Conservation (phyloP, 2,888 invertebrate genomes). For the Parnassius apollo region DNA sequence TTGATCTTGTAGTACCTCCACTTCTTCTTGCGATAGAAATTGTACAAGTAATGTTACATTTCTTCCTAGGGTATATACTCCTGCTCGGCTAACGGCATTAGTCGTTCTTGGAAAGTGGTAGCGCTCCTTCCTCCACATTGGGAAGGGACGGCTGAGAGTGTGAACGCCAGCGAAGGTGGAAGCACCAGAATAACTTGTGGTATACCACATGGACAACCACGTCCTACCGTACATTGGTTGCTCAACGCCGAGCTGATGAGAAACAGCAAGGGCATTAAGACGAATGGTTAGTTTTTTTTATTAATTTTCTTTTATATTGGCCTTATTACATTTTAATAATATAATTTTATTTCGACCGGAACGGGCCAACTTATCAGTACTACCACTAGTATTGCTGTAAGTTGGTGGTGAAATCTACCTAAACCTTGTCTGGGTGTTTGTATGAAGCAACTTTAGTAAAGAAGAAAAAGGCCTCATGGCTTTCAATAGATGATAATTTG, state of each 20-base stretch:
- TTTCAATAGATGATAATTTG: too few relatives aligned
- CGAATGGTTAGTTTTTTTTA: slow-evolving; percentile 49
- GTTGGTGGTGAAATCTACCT: too few relatives aligned
- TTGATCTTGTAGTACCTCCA: too few relatives aligned
- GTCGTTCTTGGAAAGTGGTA: slow-evolving; percentile 68
- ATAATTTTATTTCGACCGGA: too few relatives aligned
- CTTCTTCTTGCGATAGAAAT: too few relatives aligned
- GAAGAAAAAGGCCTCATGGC: too few relatives aligned
- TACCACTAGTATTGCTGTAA: too few relatives aligned
- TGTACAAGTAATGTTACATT: neutral
- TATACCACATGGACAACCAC: slow-evolving; percentile 85
- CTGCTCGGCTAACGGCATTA: slow-evolving; percentile 85
- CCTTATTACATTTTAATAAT: too few relatives aligned
- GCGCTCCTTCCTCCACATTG: slow-evolving; percentile 69
- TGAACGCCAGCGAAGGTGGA: slow-evolving; percentile 77
- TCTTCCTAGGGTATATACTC: slow-evolving; percentile 86
- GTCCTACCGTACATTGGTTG: slow-evolving; percentile 90
- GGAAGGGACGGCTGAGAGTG: slow-evolving; percentile 76
- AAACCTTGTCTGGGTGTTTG: too few relatives aligned
- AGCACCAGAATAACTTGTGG: slow-evolving; percentile 76
- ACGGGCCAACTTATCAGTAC: too few relatives aligned
- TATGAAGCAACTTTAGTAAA: too few relatives aligned
- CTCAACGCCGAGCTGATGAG: slow-evolving; percentile 89
- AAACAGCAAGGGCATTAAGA: slow-evolving; percentile 54
- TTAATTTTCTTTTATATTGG: too few relatives aligned